Evolutionary conservation across 92 coral and sea anemone species (phyloP).

Genomic region (Anthopleura xanthogrammica): DNA sequence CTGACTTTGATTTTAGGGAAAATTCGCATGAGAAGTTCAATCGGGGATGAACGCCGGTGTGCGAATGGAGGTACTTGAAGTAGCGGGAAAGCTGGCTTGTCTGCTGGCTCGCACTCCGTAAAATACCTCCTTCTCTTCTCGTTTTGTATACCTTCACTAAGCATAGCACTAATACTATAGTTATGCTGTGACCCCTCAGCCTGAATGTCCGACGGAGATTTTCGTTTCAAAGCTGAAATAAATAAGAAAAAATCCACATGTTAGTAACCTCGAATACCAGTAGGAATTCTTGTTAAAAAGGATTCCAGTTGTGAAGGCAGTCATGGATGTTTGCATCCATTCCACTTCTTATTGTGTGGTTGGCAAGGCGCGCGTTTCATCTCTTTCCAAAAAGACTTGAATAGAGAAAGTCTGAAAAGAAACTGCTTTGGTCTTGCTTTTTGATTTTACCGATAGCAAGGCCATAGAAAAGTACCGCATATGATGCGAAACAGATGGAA

Average conservation of each 20-base stretch:
- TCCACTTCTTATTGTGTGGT: neutral
- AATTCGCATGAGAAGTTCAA: conserved; percentile 86
- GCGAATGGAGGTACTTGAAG: conserved; percentile 49
- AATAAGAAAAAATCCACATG: neutral
- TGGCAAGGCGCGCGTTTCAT: neutral
- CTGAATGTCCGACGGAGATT: conserved; percentile 44
- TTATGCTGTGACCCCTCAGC: conserved; percentile 41
- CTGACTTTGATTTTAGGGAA: conserved; percentile 96
- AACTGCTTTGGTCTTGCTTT: neutral
- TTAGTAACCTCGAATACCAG: conserved; percentile 5
- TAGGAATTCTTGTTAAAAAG: neutral
- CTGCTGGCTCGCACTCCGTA: conserved; percentile 72
- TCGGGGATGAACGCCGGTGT: conserved; percentile 83
- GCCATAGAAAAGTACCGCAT: conserved; percentile 19
- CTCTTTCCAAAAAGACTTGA: conserved; percentile 1
- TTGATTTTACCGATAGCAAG: conserved; percentile 35
- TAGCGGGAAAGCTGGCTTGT: conserved; percentile 52
- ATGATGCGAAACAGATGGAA: conserved; percentile 35
- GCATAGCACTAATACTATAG: conserved; percentile 49
- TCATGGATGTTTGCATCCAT: neutral
- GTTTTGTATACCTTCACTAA: conserved; percentile 56
- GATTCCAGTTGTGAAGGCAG: neutral
- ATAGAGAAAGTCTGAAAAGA: conserved; percentile 16
- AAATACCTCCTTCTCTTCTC: conserved; percentile 66
- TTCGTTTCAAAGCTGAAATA: conserved; percentile 63